A percentile compares a stretch with the other conserved stretches of the same genome.
Evolutionary conservation across 1,140 invertebrate genomes (phyloP).

Genomic region (Calephelis virginiensis): DNA sequence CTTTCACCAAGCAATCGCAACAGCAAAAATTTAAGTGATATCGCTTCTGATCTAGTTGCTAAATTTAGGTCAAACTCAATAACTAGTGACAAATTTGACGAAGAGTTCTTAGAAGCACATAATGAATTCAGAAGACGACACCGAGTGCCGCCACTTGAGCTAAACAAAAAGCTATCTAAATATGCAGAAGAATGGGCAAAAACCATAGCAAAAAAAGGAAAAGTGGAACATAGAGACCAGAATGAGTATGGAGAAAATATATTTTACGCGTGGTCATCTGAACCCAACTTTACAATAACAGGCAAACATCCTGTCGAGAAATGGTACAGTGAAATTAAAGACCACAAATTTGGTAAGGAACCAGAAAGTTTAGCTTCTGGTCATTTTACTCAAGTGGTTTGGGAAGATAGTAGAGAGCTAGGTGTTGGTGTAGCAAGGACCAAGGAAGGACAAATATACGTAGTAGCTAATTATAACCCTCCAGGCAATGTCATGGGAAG

Average conservation of each 20-base stretch:
- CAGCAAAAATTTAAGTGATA: conserved; percentile 57
- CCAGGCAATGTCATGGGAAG: conserved; percentile 91
- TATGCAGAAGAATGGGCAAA: conserved; percentile 92
- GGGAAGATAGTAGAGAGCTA: conserved; percentile 87
- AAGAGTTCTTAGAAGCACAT: conserved; percentile 85
- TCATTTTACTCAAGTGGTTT: conserved; percentile 89
- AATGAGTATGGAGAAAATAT: conserved; percentile 91
- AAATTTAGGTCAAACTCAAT: conserved; percentile 57
- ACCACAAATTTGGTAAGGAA: conserved; percentile 81
- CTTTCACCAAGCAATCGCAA: conserved; percentile 52
- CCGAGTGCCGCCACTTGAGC: conserved; percentile 82
- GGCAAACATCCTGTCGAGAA: conserved; percentile 86
- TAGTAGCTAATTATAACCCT: conserved; percentile 92
- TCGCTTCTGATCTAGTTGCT: conserved; percentile 57
- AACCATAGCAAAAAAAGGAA: conserved; percentile 81
- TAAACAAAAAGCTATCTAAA: conserved; percentile 85
- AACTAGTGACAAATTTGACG: conserved; percentile 74
- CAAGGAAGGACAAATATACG: conserved; percentile 85
- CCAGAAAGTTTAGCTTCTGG: conserved; percentile 84
- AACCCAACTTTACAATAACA: conserved; percentile 82
- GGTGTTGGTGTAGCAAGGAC: conserved; percentile 87
- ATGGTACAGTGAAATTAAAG: conserved; percentile 84
- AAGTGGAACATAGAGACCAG: conserved; percentile 86
- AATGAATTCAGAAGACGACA: conserved; percentile 87
- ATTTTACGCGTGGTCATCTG: conserved; percentile 86